Base-by-base conservation (phyloP, 1,140 invertebrate genomes). In the Coenobita brevimanus region DNA sequence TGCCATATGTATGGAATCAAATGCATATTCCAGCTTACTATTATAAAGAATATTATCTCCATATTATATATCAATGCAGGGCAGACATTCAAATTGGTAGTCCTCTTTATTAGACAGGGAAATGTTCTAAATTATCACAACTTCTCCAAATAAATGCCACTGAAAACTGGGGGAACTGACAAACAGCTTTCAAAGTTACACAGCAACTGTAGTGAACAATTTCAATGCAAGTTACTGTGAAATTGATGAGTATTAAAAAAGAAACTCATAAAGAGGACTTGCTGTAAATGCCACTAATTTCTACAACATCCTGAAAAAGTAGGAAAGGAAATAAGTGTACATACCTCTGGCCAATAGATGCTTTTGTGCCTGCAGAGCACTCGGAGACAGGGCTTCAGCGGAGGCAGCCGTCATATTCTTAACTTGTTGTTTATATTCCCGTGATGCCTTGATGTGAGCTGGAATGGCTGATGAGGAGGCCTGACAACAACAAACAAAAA, bases 331-430 rank as follows among this genome's bases (percentile, higher is more conserved):
- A 50, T 54, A 50, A 27, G 24, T 33, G 75, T 62, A 50, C 79
- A 33, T 50, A 89, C 89, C 89, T 75, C 89, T 89, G 30, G 89
- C 89, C 84, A 89, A 76, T 0, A 89, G 83, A 81, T 89, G 89
- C 24, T 82, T 89, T 64, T 89, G 83, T 10, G 89, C 89, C 57
- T 89, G 89, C 15, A 89, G 84, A 54, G 89, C 89, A 69, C 80
- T 89, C n/a, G 83, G 83, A 33, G 89, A 89, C 43, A 89, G 41
- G 2, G 89, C 73, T 24, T 83, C 76, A 69, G 82, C 57, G 24
- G 82, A 57, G 21, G 75, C 75, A 24, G 43, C 60, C 24, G 88
- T 75, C 60, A 83, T 78, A 17, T 78, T 84, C 62, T 89, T 89
- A n/a, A 89, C 80, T 67, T 82, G 80, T 60, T 89, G 88, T 50